Conservation (phyloP, 2,113 vertebrate genomes). For the Symphodus melops region DNA sequence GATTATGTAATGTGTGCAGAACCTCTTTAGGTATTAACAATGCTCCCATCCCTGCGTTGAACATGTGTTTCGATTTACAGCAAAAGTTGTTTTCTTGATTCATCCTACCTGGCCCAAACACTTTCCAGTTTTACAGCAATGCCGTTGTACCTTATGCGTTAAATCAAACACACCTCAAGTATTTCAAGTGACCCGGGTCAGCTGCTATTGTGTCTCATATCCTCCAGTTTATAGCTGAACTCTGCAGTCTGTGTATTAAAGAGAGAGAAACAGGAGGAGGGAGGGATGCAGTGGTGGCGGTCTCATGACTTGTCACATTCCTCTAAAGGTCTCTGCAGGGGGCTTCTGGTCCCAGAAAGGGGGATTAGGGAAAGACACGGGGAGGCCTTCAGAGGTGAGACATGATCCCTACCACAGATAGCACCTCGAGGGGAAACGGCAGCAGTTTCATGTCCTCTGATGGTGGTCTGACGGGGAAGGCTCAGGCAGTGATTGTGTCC, state of each 20-base stretch:
- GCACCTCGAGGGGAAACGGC: conserved; percentile 43
- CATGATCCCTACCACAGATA: conserved; percentile 73
- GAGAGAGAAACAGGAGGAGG: conserved; percentile 23
- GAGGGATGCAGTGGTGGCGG: conserved; percentile 55
- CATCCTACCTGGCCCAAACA: conserved; percentile 24
- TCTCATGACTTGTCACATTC: conserved; percentile 76
- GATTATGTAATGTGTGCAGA: conserved; percentile 38
- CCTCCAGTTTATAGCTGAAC: conserved; percentile 61
- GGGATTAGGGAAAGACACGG: conserved; percentile 68
- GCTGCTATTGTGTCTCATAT: conserved; percentile 72
- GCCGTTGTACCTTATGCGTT: conserved; percentile 20
- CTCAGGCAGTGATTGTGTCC: conserved; percentile 12
- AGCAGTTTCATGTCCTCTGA: conserved; percentile 36
- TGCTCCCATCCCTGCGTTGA: background rate
- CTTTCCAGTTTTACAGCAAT: conserved; percentile 29
- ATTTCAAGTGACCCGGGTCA: conserved; percentile 66
- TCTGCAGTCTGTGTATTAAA: conserved; percentile 35
- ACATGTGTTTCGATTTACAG: conserved; percentile 38
- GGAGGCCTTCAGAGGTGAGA: conserved; percentile 65
- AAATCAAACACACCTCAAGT: conserved; percentile 69
- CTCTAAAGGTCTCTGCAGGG: conserved; percentile 61
- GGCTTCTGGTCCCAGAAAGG: conserved; percentile 59
- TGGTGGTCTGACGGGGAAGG: conserved; percentile 43
- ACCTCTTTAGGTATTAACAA: conserved; percentile 48
- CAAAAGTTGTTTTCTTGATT: conserved; percentile 27